phyloP scores from a whole-genome alignment of 1,140 invertebrate genomes.

The Drosophila yakuba region DNA sequence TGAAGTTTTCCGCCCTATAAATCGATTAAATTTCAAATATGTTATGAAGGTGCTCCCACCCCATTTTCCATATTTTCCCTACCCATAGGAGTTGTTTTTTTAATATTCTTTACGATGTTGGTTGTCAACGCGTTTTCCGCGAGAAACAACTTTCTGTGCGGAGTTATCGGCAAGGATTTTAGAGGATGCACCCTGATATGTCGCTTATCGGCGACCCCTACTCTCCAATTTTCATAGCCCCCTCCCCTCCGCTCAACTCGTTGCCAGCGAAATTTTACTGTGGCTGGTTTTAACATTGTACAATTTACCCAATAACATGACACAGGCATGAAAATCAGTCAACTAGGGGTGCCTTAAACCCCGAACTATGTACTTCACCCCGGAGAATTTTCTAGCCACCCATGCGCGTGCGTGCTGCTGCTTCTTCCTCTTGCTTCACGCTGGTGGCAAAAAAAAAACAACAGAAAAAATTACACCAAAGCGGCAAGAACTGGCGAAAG shows the following conservation, averaged over 20 bases:
- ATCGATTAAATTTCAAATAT: conserved; percentile 63
- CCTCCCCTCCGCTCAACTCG: not conserved
- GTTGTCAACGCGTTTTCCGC: conserved; percentile 49
- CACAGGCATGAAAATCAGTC: conserved; percentile 68
- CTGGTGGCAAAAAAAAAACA: conserved; percentile 64
- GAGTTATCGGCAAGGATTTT: conserved; percentile 31
- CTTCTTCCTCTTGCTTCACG: conserved; percentile 53
- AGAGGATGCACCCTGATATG: conserved; percentile 39
- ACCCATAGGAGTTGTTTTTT: conserved; percentile 12
- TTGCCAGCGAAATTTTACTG: conserved; percentile 19
- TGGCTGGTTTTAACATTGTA: conserved; percentile 66
- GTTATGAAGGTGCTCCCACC: conserved; percentile 11
- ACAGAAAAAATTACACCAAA: conserved; percentile 55
- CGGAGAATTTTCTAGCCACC: conserved; percentile 30
- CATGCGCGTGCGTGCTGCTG: conserved; percentile 72
- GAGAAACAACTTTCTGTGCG: conserved; percentile 30
- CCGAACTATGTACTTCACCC: not conserved
- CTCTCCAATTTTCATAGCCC: conserved; percentile 5
- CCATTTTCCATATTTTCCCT: conserved; percentile 4
- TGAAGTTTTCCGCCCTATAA: conserved; percentile 45
- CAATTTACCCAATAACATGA: conserved; percentile 81
- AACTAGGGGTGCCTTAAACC: conserved; percentile 63
- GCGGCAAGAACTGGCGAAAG: conserved; percentile 61
- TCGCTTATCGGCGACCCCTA: conserved; percentile 11
- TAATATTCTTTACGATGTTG: not conserved